Evolutionary conservation across 1,140 invertebrate genomes (phyloP), one percentile per base, ranked within the genome.

Genomic region (Drosophila sechellia): DNA sequence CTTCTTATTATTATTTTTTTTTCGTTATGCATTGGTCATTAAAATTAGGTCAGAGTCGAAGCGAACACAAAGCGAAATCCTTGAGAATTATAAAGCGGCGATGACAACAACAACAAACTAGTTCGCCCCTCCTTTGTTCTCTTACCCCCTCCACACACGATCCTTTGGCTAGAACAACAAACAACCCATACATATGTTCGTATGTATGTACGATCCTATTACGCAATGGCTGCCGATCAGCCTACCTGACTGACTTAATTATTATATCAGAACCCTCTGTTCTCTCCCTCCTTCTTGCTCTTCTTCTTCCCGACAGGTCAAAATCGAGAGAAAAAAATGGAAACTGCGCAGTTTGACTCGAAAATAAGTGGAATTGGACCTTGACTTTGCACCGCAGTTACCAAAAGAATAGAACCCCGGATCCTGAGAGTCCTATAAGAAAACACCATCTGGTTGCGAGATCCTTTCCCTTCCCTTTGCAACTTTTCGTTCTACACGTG

Each of bases 181-280:
- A 75, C 70, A 73, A 55, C 12, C 27, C 22, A 54, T 40, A 50
- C 37, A 54, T 35, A 50, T 8, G 2, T 2, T 8, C 6, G 2
- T 6, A 31, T 10, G 8, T 8, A 31, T 3, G 3, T 31, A 48
- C 45, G 75, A 78, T 79, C 61, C 68, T 89, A 86, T 86, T 86
- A 86, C 83, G 83, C 83, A 86, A 86, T 86, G 83, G 75, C 83
- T 87, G 53, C 56, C 59, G 75, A 83, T 81, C 80, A 78, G 66
- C 78, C 83, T 89, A 86, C 83, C 83, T 86, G 83, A 79, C 79
- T 54, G 59, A 69, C 64, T 86, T 86, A 86, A 83, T 86, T 87
- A 87, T 86, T 86, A 86, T 89, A 86, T 89, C 79, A 87, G 76
- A 48, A 46, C 63, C 60, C 65, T 27, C 39, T 66, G 52, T 37